These are phyloP conservation scores for Neosilurus mollespiculum DNA, from an alignment of 2,797 vertebrate species.

Conservation along the genomic window DNA sequence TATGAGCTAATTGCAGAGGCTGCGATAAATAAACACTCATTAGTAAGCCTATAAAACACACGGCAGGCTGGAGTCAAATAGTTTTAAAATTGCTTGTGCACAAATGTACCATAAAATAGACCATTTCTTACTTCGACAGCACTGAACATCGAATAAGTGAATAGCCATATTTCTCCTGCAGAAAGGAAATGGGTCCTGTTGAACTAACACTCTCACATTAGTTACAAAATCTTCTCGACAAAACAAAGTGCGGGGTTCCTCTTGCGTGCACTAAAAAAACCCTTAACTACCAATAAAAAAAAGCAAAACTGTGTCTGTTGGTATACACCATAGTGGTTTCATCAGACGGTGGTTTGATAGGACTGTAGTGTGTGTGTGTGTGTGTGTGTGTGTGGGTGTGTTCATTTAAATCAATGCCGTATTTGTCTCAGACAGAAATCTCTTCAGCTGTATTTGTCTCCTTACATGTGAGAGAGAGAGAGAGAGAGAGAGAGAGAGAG, in stretches of 20 bases:
- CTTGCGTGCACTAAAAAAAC: background rate
- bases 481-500: no score
- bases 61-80: slow-evolving; percentile 51
- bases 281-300: background rate
- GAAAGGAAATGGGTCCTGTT: slow-evolving; percentile 30
- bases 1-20: slow-evolving; percentile 49
- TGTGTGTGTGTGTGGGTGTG: slow-evolving; percentile 4
- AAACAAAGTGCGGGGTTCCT: background rate
- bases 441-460: slow-evolving; percentile 17
- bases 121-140: slow-evolving; percentile 57
- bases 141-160: slow-evolving; percentile 54
- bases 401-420: slow-evolving; percentile 25
- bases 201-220: background rate
- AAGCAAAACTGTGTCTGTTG: background rate
- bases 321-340: background rate
- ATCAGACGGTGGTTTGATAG: background rate
- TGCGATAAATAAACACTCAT: slow-evolving; percentile 54
- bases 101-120: slow-evolving; percentile 47
- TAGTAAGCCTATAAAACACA: slow-evolving; percentile 54
- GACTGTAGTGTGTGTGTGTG: slow-evolving; percentile 19
- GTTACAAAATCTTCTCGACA: background rate
- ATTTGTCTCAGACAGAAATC: slow-evolving; percentile 9
- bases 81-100: slow-evolving; percentile 43
- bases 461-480: slow-evolving; percentile 1
- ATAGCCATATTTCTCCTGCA: slow-evolving; percentile 49